Evolutionary conservation across 2,888 invertebrate genomes (phyloP), one percentile per base, ranked within the genome.

Genomic region (Acanthosepion esculentum): DNA sequence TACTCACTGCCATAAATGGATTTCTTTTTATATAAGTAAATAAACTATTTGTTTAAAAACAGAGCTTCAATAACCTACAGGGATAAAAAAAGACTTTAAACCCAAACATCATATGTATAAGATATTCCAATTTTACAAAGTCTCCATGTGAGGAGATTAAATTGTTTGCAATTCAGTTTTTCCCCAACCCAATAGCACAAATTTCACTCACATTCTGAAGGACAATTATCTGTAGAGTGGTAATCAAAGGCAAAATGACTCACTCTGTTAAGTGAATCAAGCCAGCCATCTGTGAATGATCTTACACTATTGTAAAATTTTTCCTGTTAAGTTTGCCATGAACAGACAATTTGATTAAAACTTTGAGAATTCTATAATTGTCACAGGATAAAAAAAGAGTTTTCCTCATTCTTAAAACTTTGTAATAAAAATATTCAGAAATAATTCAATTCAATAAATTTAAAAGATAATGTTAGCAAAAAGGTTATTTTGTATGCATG

Each of bases 141-240:
- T 33, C 78, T n/a, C 33, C 12, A 15, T 15, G 78, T 33, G 18
- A 33, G 15, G 78, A n/a, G 78, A 78, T 78, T 78, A 78, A 78
- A n/a, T 78, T 78, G 78, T 78, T 78, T 78, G n/a, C 33, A 78
- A 78, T n/a, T n/a, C 78, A n/a, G 15, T 78, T 78, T n/a, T 78
- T 78, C 33, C 78, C 78, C 78, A 78, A 78, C 78, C 78, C 78
- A 78, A 78, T 33, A 78, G 78, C n/a, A 78, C 78, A 78, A 78
- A n/a, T n/a, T n/a, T 78, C n/a, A n/a, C 78, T n/a, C 12, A 78
- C 78, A 78, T 78, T 78, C 78, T 78, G 33, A 78, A 15, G 15
- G n/a, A 78, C 78, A 78, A 78, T n/a, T 78, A 78, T 78, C n/a
- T 78, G 15, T 33, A 78, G 78, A 78, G n/a, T 78, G 78, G n/a